Conservation (phyloP, 2,113 vertebrate genomes). For the Leuciscus idus region DNA sequence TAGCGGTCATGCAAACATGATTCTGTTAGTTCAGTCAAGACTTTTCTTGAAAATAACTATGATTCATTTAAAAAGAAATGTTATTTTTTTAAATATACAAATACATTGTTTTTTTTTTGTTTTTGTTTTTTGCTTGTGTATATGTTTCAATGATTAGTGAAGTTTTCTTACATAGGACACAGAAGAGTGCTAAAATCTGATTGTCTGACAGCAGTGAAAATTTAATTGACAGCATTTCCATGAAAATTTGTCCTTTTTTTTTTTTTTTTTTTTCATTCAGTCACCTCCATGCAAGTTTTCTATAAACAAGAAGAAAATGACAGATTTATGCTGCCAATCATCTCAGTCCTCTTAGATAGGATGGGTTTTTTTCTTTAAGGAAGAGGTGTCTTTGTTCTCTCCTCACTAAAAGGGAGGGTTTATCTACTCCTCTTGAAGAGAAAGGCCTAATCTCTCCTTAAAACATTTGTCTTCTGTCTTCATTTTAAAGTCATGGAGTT, state of each 20-base stretch:
- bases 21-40: not conserved
- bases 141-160: not conserved
- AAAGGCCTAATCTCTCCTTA: constrained; percentile 18
- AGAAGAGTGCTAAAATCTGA: not conserved
- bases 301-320: not conserved
- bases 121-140: not conserved
- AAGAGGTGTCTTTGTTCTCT: not conserved
- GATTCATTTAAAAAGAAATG: not conserved
- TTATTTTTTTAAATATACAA: not conserved
- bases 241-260: not conserved
- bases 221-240: not conserved
- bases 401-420: not conserved
- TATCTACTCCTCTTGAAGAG: constrained; percentile 1
- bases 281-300: not conserved
- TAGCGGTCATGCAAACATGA: not conserved
- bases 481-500: constrained; percentile 34
- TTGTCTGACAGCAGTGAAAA: not conserved
- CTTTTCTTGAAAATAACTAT: not conserved
- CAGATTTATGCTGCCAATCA: constrained; percentile 19
- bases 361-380: not conserved
- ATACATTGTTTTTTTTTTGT: no score
- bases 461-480: constrained; percentile 34
- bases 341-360: constrained; percentile 8
- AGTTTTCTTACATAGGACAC: not conserved
- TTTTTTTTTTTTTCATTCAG: not conserved